Evolutionary conservation across 2,797 vertebrate species (phyloP).

Genomic region (Phrynocephalus vlangalii): DNA sequence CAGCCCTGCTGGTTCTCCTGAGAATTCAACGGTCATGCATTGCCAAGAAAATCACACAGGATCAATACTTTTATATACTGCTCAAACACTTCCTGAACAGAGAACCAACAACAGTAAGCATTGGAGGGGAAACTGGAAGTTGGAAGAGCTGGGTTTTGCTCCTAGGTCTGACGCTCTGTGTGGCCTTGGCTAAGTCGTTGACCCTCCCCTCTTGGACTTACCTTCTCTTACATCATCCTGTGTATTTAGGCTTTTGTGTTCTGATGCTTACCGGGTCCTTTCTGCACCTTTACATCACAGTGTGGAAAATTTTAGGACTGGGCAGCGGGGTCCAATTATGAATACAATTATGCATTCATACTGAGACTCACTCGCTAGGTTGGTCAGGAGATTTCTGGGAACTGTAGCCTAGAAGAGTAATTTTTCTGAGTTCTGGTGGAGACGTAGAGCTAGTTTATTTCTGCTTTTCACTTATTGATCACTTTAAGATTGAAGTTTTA

Average conservation of each 20-base stretch:
- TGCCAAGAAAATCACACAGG: neutral
- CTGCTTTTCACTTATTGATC: neutral
- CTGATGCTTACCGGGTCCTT: neutral
- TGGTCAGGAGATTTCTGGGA: neutral
- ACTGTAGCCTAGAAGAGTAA: no score
- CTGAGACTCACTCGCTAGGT: neutral
- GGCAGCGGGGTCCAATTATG: neutral
- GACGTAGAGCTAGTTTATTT: neutral
- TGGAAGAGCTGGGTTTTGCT: neutral
- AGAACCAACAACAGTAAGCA: neutral
- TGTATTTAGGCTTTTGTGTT: neutral
- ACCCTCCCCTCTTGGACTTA: slow-evolving; percentile 2
- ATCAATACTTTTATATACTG: neutral
- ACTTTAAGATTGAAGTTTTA: neutral
- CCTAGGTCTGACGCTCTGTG: slow-evolving; percentile 8
- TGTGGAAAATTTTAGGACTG: neutral
- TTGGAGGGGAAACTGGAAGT: neutral
- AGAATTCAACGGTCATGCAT: neutral
- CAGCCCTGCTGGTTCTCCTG: neutral
- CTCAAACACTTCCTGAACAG: slow-evolving; percentile 1
- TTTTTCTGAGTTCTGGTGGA: no score
- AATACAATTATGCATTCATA: neutral
- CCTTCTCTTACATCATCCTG: neutral
- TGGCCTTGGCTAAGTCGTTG: slow-evolving; percentile 20
- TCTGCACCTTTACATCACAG: neutral